phyloP scores from a whole-genome alignment of 2,113 vertebrate genomes.

The Leptobrachium leishanense region DNA sequence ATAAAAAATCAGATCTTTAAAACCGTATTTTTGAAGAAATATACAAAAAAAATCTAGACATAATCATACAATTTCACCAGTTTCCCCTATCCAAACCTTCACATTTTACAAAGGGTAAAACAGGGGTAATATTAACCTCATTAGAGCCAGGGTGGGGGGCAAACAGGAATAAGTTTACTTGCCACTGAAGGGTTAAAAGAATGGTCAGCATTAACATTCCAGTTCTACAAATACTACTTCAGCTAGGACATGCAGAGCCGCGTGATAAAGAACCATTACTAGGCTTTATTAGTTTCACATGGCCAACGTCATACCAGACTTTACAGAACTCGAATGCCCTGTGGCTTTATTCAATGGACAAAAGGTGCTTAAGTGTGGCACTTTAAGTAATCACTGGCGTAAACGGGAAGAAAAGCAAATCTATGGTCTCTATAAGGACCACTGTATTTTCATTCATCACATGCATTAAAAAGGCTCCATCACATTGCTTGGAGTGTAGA shows the following conservation, averaged over 20 bases:
- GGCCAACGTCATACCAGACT: not conserved
- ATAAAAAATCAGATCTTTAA: too few species aligned
- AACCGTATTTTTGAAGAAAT: too few species aligned
- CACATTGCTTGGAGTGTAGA: too few species aligned
- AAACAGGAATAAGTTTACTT: not conserved
- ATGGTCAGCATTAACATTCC: slow-evolving; percentile 1
- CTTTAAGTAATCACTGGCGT: not conserved
- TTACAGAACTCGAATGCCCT: not conserved
- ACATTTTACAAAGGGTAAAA: not conserved
- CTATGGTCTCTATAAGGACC: too few species aligned
- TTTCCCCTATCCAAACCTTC: too few species aligned
- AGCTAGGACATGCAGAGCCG: not conserved
- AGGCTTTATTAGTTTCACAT: not conserved
- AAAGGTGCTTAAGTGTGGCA: slow-evolving; percentile 18
- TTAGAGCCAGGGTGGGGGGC: not conserved
- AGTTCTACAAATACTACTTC: not conserved
- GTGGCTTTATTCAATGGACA: not conserved
- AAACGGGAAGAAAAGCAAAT: not conserved
- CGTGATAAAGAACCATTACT: not conserved
- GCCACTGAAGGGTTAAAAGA: not conserved
- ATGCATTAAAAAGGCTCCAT: too few species aligned
- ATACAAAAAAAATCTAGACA: too few species aligned
- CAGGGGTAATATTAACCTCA: not conserved
- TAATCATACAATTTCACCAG: too few species aligned
- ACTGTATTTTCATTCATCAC: too few species aligned